phyloP scores from a whole-genome alignment of 2,888 invertebrate genomes.

The Hybos culiciformis region DNA sequence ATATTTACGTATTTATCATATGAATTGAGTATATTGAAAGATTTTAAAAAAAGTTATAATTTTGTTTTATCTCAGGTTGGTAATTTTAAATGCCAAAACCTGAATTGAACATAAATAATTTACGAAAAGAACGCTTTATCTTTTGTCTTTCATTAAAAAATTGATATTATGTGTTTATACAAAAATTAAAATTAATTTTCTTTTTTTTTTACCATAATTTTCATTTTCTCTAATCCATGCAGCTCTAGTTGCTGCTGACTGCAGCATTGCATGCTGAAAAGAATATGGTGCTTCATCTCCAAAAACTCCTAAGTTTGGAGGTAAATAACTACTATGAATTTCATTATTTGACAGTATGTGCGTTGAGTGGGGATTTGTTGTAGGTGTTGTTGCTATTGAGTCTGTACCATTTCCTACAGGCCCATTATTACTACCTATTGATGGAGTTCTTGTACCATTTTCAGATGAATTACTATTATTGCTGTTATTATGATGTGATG shows the following conservation, averaged over 20 bases:
- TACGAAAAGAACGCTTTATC: too few relatives aligned
- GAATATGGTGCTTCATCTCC: constrained; percentile 30
- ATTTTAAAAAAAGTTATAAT: too few relatives aligned
- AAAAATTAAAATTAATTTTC: too few relatives aligned
- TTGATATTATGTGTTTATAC: too few relatives aligned
- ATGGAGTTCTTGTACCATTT: constrained; percentile 11
- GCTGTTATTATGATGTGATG: constrained; percentile 13
- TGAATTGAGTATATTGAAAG: too few relatives aligned
- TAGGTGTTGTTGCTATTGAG: constrained; percentile 9
- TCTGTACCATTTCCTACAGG: constrained; percentile 9
- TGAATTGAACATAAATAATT: too few relatives aligned
- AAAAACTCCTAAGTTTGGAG: constrained; percentile 28
- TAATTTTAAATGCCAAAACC: too few relatives aligned
- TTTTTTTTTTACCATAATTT: constrained; percentile 29
- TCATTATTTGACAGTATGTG: constrained; percentile 13
- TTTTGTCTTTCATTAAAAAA: too few relatives aligned
- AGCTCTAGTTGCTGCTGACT: constrained; percentile 27
- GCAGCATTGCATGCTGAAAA: constrained; percentile 32
- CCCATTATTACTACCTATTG: constrained; percentile 1
- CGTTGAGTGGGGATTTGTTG: constrained; percentile 13
- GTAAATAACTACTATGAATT: constrained; percentile 26
- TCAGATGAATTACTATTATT: constrained; percentile 14
- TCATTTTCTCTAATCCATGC: constrained; percentile 33
- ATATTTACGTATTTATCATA: too few relatives aligned
- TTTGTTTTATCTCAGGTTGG: too few relatives aligned